phyloP scores from a whole-genome alignment of 2,113 vertebrate species.

The Elaphurus davidianus region DNA sequence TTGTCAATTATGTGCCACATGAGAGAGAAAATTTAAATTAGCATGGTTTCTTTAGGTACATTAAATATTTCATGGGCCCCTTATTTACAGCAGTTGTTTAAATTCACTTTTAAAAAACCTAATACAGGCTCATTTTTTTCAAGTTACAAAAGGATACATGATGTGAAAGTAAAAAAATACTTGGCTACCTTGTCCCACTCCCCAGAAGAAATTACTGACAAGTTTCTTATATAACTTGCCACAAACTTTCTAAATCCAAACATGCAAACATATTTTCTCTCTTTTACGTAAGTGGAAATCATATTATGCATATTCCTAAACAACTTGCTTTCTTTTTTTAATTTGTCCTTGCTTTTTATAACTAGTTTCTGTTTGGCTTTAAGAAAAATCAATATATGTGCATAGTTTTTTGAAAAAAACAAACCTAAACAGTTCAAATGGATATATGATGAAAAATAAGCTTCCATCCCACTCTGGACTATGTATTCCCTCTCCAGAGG shows the following conservation, averaged over 20 bases:
- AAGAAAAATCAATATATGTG: background rate
- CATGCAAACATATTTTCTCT: background rate
- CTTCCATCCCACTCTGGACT: background rate
- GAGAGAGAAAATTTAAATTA: conserved; percentile 14
- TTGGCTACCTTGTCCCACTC: background rate
- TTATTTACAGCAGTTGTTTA: background rate
- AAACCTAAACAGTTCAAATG: background rate
- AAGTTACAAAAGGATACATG: background rate
- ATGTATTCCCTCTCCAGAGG: background rate
- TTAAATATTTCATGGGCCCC: background rate
- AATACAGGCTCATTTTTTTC: background rate
- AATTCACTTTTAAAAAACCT: background rate
- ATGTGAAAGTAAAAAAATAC: background rate
- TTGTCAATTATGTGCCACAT: background rate
- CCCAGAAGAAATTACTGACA: background rate
- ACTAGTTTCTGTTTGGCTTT: conserved; percentile 1
- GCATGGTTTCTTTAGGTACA: background rate
- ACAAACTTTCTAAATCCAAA: conserved; percentile 1
- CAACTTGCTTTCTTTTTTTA: background rate
- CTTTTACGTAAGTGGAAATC: background rate
- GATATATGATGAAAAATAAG: background rate
- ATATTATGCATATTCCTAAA: background rate
- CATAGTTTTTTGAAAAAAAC: background rate
- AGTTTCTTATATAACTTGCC: background rate
- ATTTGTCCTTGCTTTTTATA: background rate